Base-by-base conservation (phyloP, 2,113 vertebrate species). In the Gallinago paraguaiae region DNA sequence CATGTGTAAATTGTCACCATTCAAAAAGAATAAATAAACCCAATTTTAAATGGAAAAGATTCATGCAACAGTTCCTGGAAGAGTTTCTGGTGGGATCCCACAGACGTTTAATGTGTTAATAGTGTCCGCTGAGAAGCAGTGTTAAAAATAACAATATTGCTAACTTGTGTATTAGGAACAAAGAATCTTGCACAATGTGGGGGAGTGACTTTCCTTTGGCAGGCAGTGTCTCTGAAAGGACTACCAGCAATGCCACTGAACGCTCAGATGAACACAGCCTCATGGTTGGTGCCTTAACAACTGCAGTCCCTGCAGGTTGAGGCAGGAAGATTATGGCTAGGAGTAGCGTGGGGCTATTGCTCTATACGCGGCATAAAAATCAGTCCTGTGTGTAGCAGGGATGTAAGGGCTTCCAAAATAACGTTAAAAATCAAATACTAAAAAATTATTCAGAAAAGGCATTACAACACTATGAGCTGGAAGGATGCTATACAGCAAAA, bases 241-340 rank as follows among this genome's bases (percentile, higher is more conserved):
- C 13, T 27, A 17, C 24, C 35, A 25, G 72, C 28, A 16, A 5
- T 28, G 2, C 18, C 39, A 1, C 23, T 35, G 19, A 41, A 6
- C 13, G 2, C 33, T 19, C 24, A 16, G 20, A 35, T 30, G 57
- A 65, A 4, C 11, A 3, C 46, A 20, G 30, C 28, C 37, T 41
- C 6, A 0, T 2, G 16, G 18, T 11, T 5, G 4, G 13, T 45
- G 61, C 61, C 33, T 19, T 31, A 5, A 70, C 35, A 85, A 24
- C 45, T 80, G 23, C 18, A 31, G 4, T 33, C 53, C 12, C 83
- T 46, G 41, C 51, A 39, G 56, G 35, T 37, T 0, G 0, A 45
- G 57, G 50, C 45, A 37, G 71, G 54, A 65, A 46, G 25, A 3
- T 35, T 13, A 4, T 28, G 41, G 11, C 51, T 63, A 41, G 14